Evolutionary conservation across 2,888 invertebrate genomes (phyloP), one percentile per base, ranked within the genome.

Genomic region (Eurytoma adleriae): DNA sequence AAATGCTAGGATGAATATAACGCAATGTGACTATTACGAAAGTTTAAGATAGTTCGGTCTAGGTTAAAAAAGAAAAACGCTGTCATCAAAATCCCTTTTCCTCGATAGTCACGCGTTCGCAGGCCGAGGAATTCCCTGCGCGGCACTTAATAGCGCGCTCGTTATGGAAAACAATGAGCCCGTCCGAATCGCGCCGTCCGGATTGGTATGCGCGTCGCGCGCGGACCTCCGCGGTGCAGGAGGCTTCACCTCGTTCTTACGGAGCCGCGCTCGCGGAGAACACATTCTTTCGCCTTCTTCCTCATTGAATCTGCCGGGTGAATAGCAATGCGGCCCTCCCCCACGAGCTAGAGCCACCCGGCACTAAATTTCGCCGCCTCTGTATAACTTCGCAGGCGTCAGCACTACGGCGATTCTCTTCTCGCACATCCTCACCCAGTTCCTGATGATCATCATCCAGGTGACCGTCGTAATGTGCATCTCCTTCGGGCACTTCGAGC

Each of bases 371-470:
- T 12, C 18, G 20, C 40, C 14, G 14, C 1, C 10, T 20, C 24
- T 40, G 3, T 30, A 68, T 76, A 0, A 20, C 59, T 72, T 83
- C 79, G 62, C 70, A 92, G 93, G 97, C 12, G 96, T 98, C 14
- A 94, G 93, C 59, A 94, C 96, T 0, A 90, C 93, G 56, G 97
- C 97, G 92, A 95, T 98, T 90, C 92, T 97, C 64, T 90, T 95
- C 81, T 95, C 96, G 0, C 97, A 98, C 89, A 93, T 97, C 78
- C 87, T 94, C 16, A 93, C 96, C 30, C 97, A 98, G 90, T 91
- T 95, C 30, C 88, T 93, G 2, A 92, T 97, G n/a, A 94, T 97
- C 87, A 82, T 94, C 0, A 89, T 96, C 27, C 97, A 97, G 89
- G 92, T 93, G 2, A 87, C 91, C 0, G 91, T 94, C 78, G 92